A percentile compares a stretch with the other conserved stretches of the same genome.
These are phyloP conservation scores for Macrophya alboannulata DNA, from an alignment of 2,888 invertebrate species.

Conservation along the genomic window DNA sequence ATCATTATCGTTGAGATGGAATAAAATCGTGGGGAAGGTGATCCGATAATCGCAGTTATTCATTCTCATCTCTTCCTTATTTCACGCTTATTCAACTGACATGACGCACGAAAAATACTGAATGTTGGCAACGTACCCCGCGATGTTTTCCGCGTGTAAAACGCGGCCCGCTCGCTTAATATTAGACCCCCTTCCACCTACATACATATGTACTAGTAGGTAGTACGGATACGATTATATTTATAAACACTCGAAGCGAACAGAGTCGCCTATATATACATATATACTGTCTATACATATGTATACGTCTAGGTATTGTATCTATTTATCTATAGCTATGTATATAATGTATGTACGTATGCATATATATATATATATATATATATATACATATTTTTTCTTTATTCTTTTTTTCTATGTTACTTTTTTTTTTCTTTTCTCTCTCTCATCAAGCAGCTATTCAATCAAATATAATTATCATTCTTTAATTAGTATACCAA, in stretches of 20 bases:
- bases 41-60: not conserved
- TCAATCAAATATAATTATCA: no score
- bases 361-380: no score
- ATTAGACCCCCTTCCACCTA: not conserved
- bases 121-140: not conserved
- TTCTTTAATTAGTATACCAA: no score
- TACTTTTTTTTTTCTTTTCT: no score
- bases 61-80: not conserved
- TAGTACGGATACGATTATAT: not conserved
- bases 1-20: not conserved
- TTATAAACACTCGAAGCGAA: constrained; percentile 14
- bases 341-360: no score
- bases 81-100: not conserved
- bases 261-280: not conserved
- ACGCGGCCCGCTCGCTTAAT: not conserved
- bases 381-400: not conserved
- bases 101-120: not conserved
- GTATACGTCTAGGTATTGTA: not conserved
- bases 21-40: not conserved
- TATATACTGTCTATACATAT: not conserved
- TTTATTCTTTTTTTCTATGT: no score
- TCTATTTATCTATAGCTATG: no score
- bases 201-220: not conserved
- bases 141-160: constrained; percentile 1
- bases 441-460: no score